phyloP scores from a whole-genome alignment of 2,888 invertebrate genomes.

The Spicauda simplicius region DNA sequence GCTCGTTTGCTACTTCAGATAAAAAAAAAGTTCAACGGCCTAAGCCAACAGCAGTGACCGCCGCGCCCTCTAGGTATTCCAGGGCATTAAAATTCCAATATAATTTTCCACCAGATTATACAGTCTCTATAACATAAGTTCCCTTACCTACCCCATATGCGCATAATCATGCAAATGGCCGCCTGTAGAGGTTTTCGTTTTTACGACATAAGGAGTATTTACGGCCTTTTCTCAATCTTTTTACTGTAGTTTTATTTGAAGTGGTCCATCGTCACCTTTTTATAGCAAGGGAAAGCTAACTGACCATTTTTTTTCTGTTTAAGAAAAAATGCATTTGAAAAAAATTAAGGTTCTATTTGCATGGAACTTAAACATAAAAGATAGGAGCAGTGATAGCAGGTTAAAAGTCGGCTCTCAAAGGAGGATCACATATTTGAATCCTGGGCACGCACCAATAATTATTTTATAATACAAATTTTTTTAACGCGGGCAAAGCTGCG shows the following conservation, averaged over 20 bases:
- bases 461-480: too few species aligned
- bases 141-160: conserved; percentile 40
- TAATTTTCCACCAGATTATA: conserved; percentile 35
- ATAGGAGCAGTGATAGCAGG: too few species aligned
- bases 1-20: too few species aligned
- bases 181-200: conserved; percentile 34
- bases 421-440: too few species aligned
- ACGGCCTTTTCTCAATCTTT: conserved; percentile 22
- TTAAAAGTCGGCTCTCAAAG: too few species aligned
- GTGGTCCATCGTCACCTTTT: conserved; percentile 1
- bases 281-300: too few species aligned
- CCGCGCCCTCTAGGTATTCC: conserved; percentile 1
- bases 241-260: conserved; percentile 25
- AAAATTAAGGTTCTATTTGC: too few species aligned
- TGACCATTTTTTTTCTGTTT: too few species aligned
- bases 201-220: conserved; percentile 28
- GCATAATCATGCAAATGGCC: conserved; percentile 44
- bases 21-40: conserved; percentile 2
- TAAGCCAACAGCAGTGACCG: not conserved
- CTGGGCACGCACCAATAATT: too few species aligned
- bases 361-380: too few species aligned
- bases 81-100: conserved; percentile 35
- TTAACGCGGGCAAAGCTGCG: too few species aligned
- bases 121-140: conserved; percentile 32
- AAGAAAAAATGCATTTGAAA: too few species aligned